Percentiles rank a stretch among this genome's conserved stretches.
These are phyloP conservation scores for Apodemia zela DNA, from an alignment of 2,888 invertebrate species.

Conservation along the genomic window DNA sequence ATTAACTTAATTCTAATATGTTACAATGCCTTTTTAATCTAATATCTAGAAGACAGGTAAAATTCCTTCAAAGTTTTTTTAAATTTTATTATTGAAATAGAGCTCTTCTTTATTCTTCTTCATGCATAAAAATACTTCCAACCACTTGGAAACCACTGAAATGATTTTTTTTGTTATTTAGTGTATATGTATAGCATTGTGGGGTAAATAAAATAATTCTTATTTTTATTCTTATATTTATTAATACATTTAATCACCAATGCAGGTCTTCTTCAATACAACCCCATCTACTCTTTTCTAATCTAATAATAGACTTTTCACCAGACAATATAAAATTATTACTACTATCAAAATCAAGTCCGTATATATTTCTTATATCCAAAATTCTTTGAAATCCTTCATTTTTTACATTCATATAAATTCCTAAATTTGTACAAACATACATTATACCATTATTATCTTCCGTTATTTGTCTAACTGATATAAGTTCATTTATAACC, in stretches of 20 bases:
- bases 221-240: background rate
- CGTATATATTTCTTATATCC: background rate
- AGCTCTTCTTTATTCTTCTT: too few species aligned
- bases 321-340: background rate
- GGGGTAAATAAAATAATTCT: too few species aligned
- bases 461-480: conserved; percentile 41
- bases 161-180: too few species aligned
- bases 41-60: too few species aligned
- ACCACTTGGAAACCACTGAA: too few species aligned
- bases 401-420: conserved; percentile 36
- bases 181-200: too few species aligned
- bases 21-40: too few species aligned
- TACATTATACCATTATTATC: conserved; percentile 52
- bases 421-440: conserved; percentile 51
- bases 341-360: too few species aligned
- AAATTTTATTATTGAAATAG: too few species aligned
- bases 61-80: too few species aligned
- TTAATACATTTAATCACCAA: background rate
- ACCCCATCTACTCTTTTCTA: background rate
- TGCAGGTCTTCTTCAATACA: background rate
- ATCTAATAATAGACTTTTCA: background rate
- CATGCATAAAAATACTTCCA: too few species aligned
- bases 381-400: conserved; percentile 44
- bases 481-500: background rate
- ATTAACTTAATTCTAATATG: too few species aligned